Percentiles rank a stretch among this genome's conserved stretches.
phyloP scores from a whole-genome alignment of 1,140 invertebrate species.

The Atta cephalotes region DNA sequence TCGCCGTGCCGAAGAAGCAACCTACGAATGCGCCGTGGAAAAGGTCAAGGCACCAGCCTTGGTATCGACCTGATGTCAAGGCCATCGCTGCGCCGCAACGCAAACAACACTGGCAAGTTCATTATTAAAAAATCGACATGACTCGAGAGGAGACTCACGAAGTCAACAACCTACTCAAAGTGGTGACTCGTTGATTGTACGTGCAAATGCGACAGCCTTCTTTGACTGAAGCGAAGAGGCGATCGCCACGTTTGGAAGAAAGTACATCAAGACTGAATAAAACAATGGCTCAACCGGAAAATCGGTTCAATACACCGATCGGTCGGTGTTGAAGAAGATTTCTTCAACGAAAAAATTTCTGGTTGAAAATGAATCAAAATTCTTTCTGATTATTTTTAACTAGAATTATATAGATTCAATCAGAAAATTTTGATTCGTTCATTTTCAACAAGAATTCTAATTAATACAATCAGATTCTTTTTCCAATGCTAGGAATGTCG shows the following conservation, averaged over 20 bases:
- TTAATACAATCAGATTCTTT: no score
- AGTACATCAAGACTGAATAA: slow-evolving; percentile 24
- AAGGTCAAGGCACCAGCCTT: slow-evolving; percentile 70
- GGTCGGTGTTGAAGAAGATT: slow-evolving; percentile 75
- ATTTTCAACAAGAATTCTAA: no score
- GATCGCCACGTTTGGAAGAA: slow-evolving; percentile 4
- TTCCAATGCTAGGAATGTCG: slow-evolving; percentile 64
- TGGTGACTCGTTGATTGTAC: slow-evolving; percentile 27
- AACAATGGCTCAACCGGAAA: slow-evolving; percentile 78
- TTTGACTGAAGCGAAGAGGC: not conserved
- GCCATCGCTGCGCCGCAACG: slow-evolving; percentile 18
- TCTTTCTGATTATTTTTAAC: no score
- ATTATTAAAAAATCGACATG: slow-evolving; percentile 28
- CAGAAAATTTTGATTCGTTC: no score
- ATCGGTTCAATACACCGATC: slow-evolving; percentile 59
- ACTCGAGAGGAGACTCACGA: not conserved
- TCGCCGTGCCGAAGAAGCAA: slow-evolving; percentile 67
- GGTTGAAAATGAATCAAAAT: no score
- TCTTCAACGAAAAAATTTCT: not conserved
- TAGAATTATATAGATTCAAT: no score
- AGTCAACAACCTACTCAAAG: slow-evolving; percentile 41
- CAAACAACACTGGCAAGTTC: not conserved
- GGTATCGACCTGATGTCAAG: slow-evolving; percentile 69
- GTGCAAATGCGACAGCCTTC: not conserved
- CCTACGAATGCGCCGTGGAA: slow-evolving; percentile 65